phyloP scores from a whole-genome alignment of 1,140 invertebrate genomes.

The Drosophila lini region DNA sequence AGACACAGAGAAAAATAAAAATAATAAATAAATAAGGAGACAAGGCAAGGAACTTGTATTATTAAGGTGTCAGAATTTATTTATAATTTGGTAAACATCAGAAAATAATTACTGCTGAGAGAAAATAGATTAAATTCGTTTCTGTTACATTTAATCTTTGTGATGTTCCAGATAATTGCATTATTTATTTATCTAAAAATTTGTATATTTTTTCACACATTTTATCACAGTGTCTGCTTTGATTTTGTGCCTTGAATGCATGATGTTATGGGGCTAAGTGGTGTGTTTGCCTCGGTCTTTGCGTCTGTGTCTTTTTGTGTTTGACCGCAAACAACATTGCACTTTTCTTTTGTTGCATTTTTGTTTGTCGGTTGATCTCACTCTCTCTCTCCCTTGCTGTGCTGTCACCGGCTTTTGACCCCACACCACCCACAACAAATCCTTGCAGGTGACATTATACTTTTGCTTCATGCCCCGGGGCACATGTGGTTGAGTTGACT shows the following conservation, averaged over 20 bases:
- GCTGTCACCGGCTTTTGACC: conserved; percentile 10
- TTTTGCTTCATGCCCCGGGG: conserved; percentile 43
- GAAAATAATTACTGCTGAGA: neutral
- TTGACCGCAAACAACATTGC: conserved; percentile 75
- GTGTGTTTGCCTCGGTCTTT: conserved; percentile 24
- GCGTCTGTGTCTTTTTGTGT: conserved; percentile 56
- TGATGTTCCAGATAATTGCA: neutral
- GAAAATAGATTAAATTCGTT: neutral
- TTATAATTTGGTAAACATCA: neutral
- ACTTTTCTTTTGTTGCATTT: conserved; percentile 75
- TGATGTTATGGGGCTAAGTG: conserved; percentile 11
- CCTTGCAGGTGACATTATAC: conserved; percentile 51
- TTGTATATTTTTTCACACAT: neutral
- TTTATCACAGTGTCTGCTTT: conserved; percentile 8
- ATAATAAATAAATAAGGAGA: too few species aligned
- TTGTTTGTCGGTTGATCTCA: conserved; percentile 37
- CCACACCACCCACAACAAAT: neutral
- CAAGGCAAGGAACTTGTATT: too few species aligned
- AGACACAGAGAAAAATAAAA: neutral
- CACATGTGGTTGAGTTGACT: conserved; percentile 39
- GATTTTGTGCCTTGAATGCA: conserved; percentile 19
- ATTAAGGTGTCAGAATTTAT: neutral
- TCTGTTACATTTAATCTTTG: too few species aligned
- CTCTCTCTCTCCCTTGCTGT: neutral
- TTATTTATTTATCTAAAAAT: neutral